Evolutionary conservation across 2,888 invertebrate species (phyloP), one percentile per base, ranked within the genome.

Genomic region (Drosophila quinaria): DNA sequence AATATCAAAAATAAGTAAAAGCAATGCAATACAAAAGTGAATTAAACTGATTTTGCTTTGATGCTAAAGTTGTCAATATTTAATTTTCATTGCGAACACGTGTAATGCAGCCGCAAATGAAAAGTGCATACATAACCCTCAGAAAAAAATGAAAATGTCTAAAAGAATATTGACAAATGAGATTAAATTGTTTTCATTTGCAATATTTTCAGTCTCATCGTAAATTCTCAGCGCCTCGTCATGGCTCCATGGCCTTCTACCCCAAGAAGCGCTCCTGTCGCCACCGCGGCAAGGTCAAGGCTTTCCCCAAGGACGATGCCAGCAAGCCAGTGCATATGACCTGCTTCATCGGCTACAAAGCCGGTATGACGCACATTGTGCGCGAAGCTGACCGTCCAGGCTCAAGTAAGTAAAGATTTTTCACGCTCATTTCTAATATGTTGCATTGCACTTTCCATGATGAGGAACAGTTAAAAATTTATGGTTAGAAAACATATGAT

Each of bases 221-320:
- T 93, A 99, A 99, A 93, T 99, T 99, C 94, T 99, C 98, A 92
- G 99, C 99, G 47, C 99, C 99, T 90, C 97, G 99, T 89, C 99
- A 99, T 95, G 99, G 99, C 91, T 99, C 99, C 63, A 98, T 99
- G 97, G 99, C 99, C 89, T 99, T 99, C 95, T 97, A 99, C 94
- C 99, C 99, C 91, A 99, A 99, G 94, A 99, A 99, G 94, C 95
- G 99, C 87, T 97, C 98, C 84, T 95, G 95, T 83, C 96, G 98
- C 92, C 98, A 98, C 94, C 97, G 99, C 94, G 99, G 99, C 90
- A 99, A 99, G 94, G 98, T 98, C 79, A 99, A 99, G 97, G 98
- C 99, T 62, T 99, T 99, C 95, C 99, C 99, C 35, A 99, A 97
- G 93, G 99, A 99, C 95, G 98, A 99, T 93, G 94, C 97, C 33